phyloP scores from a whole-genome alignment of 2,113 vertebrate species.

The Camarhynchus parvulus region DNA sequence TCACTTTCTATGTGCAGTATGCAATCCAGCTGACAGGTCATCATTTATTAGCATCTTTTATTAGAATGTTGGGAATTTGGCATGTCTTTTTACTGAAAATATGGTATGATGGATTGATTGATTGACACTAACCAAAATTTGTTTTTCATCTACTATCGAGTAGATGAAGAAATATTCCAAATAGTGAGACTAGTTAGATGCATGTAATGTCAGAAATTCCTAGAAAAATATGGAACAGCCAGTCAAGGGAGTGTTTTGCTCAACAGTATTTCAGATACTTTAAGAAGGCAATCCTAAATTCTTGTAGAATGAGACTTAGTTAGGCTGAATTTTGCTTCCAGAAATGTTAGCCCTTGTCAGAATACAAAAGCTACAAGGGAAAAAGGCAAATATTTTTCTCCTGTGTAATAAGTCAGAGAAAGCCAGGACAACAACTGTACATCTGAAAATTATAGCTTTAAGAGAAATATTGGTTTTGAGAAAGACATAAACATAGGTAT shows the following conservation, averaged over 20 bases:
- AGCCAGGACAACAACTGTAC: background rate
- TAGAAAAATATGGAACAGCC: background rate
- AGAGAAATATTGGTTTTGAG: background rate
- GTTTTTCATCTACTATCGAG: constrained; percentile 10
- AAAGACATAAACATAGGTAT: background rate
- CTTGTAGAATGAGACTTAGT: background rate
- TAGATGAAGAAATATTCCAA: background rate
- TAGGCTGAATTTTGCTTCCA: background rate
- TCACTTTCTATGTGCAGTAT: background rate
- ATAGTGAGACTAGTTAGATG: background rate
- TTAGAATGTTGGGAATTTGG: constrained; percentile 12
- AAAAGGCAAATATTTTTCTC: background rate
- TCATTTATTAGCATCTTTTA: constrained; percentile 42
- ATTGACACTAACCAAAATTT: constrained; percentile 3
- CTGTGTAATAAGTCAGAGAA: background rate
- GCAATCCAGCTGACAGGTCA: constrained; percentile 12
- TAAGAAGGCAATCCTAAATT: background rate
- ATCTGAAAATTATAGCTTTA: background rate
- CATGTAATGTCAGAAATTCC: background rate
- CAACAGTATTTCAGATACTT: background rate
- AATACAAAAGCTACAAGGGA: background rate
- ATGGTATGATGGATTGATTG: background rate
- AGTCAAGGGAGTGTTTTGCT: background rate
- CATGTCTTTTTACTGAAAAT: background rate
- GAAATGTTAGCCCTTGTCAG: background rate